Base-by-base conservation (phyloP, 2,888 invertebrate species). In the Drosophila kambysellisi region DNA sequence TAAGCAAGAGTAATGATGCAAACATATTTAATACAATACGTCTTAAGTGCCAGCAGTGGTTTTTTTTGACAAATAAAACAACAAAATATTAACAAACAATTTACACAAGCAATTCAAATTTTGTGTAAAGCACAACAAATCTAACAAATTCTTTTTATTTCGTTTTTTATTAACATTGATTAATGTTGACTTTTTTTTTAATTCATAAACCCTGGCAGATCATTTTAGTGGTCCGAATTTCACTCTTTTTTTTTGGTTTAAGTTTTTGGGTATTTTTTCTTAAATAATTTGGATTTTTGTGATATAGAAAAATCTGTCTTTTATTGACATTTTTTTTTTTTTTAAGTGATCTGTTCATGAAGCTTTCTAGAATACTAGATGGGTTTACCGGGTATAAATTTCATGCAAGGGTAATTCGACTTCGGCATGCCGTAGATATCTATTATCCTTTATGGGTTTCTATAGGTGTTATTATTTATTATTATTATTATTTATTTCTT, bases 121-220 rank as follows among this genome's bases (percentile, higher is more conserved):
- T 64, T 76, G 75, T 80, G 76, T 81, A 50, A 76, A 75, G 70
- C 76, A 77, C 46, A 82, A 82, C 60, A 81, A 79, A 57, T 84
- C 71, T 84, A 88, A 84, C 69, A 84, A 76, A 76, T 74, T 83
- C 74, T 83, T 82, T 82, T 85, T 88, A 83, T 88, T 79, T 87
- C 63, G 52, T 57, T 75, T 25, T 25, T 11, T 56, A 75, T 74
- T 76, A 79, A 70, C 70, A 68, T 68, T 59, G 59, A 54, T 60
- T 56, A 68, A 70, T 58, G 61, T 64, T 65, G 59, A 52, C 43
- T 58, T 69, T 66, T 60, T 66, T 62, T 53, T 57, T 61, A 59
- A 52, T 43, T 51, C 30, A 3, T 6, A 39, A 60, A 50, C 46
- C 64, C 61, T 64, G 56, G 66, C 70, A 61, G 65, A 53, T 8